These are phyloP conservation scores for Echinops telfairi DNA, from an alignment of 2,113 vertebrate genomes.

Conservation along the genomic window DNA sequence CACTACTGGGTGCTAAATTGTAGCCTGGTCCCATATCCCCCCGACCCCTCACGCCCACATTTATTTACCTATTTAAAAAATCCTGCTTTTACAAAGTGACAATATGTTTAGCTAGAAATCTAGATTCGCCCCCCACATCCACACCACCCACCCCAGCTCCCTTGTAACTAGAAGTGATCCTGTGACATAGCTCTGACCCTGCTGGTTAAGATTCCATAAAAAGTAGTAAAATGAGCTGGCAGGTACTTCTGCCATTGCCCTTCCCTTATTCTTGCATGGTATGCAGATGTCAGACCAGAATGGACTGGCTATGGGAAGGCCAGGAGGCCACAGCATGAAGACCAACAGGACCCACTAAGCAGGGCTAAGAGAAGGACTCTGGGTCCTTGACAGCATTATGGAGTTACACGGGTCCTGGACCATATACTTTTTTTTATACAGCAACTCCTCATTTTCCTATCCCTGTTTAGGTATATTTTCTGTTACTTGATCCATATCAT, in stretches of 20 bases:
- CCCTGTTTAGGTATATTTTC: neutral
- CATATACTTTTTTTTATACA: neutral
- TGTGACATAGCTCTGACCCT: neutral
- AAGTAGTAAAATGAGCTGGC: neutral
- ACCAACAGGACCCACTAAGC: neutral
- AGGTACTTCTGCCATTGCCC: neutral
- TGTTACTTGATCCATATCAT: neutral
- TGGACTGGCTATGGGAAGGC: neutral
- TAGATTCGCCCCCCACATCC: neutral
- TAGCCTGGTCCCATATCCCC: no score
- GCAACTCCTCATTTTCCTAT: neutral
- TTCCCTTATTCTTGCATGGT: neutral
- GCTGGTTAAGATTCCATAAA: neutral
- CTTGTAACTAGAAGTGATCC: constrained; percentile 20
- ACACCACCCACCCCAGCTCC: neutral
- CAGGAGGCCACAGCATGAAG: neutral
- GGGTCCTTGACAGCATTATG: neutral
- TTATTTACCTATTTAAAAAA: neutral
- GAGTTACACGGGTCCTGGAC: neutral
- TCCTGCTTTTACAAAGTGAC: constrained; percentile 7
- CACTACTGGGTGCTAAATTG: neutral
- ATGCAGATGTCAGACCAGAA: neutral
- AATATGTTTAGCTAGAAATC: neutral
- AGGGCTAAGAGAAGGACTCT: neutral
- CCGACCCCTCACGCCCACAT: no score